Base-by-base conservation (phyloP, 2,888 invertebrate species). In the Lasioglossum marginatum region DNA sequence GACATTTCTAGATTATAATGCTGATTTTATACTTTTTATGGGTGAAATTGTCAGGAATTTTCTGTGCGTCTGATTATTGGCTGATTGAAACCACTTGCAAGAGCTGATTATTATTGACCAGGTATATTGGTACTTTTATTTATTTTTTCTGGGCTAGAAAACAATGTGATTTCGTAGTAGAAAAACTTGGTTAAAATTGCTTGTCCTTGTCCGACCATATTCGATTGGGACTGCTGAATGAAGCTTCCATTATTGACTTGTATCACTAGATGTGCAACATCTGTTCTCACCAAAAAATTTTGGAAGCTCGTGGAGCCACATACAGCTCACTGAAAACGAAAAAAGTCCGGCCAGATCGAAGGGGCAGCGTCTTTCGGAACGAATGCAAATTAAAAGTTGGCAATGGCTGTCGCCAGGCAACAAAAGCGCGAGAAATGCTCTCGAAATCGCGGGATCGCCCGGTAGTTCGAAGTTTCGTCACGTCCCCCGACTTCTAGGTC, bases 381-480 rank as follows among this genome's bases (percentile, higher is more conserved):
- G 66, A 66, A 27, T 43, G 4, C 31, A 70, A 52, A 77, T 70
- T 10, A 57, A 70, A 71, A 57, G 40, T 40, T 31, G 70, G 27
- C 52, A 40, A 40, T 23, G 19, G 14, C 57, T 8, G n/a, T 60
- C 60, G 27, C 27, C 27, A 0, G 27, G 27, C 27, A 27, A 60
- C 60, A 60, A 60, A 60, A 27, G 60, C 16, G 8, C 12, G 31
- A 23, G 40, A 40, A 63, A 63, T 1, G 43, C 23, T 31, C 34
- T 23, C 2, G 52, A 45, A 72, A 23, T 40, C n/a, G 31, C 34
- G 43, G 75, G 40, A 75, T 77, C 10, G 10, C 6, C 1, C 2
- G 1, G 12, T 5, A 6, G 37, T 73, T 45, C 14, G 14, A 34
- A 73, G 77, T 82, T 68, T 57, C 66, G 37, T 83, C 83, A 73